Evolutionary conservation across 2,797 vertebrate species (phyloP).

Genomic region (Gallinago stenura): DNA sequence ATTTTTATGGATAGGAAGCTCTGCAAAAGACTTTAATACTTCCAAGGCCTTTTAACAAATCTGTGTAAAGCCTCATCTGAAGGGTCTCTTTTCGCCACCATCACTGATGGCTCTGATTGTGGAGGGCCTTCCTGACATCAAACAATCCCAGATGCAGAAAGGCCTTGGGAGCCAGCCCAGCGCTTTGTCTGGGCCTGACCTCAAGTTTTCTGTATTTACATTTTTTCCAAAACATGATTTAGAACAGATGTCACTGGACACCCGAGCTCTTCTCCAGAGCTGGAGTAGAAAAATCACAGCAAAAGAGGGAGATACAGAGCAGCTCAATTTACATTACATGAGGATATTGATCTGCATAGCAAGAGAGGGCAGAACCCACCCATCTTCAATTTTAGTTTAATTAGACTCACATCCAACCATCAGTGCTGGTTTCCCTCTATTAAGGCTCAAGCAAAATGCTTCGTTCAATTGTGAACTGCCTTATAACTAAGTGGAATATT

Average conservation of each 20-base stretch:
- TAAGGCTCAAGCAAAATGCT: background rate
- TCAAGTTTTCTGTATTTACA: constrained; percentile 42
- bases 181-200: constrained; percentile 40
- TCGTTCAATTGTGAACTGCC: background rate
- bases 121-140: constrained; percentile 20
- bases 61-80: background rate
- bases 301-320: background rate
- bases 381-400: background rate
- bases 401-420: background rate
- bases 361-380: background rate
- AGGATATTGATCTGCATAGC: background rate
- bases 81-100: background rate
- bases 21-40: background rate
- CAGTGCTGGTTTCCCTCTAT: background rate
- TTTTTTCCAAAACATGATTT: constrained; percentile 45
- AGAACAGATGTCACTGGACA: constrained; percentile 59
- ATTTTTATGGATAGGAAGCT: background rate
- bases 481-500: background rate
- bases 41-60: background rate
- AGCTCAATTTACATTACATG: background rate
- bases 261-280: background rate
- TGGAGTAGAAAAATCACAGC: constrained; percentile 37
- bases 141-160: constrained; percentile 34
- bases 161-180: constrained; percentile 34
- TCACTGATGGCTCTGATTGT: background rate